These are phyloP conservation scores for Clepsis dumicolana DNA, from an alignment of 2,888 invertebrate species.

Conservation along the genomic window DNA sequence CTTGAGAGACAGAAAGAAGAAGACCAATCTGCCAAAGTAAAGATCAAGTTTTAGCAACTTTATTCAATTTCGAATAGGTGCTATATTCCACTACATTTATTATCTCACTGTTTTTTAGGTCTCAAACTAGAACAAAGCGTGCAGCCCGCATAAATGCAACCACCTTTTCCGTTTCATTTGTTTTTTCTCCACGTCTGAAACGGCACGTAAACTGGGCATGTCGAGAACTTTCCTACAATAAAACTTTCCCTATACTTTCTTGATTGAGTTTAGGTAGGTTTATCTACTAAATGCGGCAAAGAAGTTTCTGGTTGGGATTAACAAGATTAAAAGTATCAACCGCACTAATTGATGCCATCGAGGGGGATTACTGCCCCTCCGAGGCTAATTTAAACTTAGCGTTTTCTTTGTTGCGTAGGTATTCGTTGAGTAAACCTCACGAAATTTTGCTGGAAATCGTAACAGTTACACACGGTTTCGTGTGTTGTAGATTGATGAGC, in stretches of 20 bases:
- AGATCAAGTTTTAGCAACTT: no score
- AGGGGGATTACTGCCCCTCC: constrained; percentile 28
- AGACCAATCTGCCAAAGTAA: no score
- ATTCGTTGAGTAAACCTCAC: background rate
- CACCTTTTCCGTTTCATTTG: constrained; percentile 4
- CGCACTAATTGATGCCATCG: constrained; percentile 43
- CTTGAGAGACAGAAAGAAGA: no score
- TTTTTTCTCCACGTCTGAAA: constrained; percentile 24
- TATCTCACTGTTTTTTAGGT: background rate
- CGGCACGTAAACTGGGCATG: constrained; percentile 36
- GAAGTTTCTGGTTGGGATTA: constrained; percentile 37
- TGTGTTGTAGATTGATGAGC: background rate
- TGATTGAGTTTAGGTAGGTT: constrained; percentile 43
- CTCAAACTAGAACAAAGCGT: background rate
- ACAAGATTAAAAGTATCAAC: constrained; percentile 43
- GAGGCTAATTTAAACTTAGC: constrained; percentile 36
- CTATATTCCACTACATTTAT: no score
- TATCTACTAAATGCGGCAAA: constrained; percentile 40
- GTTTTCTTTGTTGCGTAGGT: constrained; percentile 17
- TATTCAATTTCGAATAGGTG: no score
- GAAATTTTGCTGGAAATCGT: background rate
- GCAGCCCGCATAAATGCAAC: constrained; percentile 5
- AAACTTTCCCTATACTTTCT: constrained; percentile 41
- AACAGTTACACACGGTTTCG: background rate
- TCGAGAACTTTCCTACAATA: constrained; percentile 40